Percentiles rank a stretch among this genome's conserved stretches.
Evolutionary conservation across 2,113 vertebrate genomes (phyloP).

Genomic region (Illadopsis cleaveri): DNA sequence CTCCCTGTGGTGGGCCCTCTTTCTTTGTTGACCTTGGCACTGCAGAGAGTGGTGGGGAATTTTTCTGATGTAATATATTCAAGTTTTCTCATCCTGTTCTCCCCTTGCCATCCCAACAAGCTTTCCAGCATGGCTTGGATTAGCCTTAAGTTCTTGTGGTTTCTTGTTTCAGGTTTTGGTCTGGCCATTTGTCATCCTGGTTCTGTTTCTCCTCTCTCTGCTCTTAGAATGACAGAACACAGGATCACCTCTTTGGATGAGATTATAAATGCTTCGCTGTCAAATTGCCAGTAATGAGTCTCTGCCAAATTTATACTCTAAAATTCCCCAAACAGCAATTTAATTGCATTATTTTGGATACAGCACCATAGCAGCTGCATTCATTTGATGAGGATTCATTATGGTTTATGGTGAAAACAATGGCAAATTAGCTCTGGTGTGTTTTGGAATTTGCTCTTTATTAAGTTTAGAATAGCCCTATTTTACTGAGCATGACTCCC

Average conservation of each 20-base stretch:
- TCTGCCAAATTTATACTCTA: conserved; percentile 52
- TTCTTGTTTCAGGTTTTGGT: conserved; percentile 47
- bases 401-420: conserved; percentile 47
- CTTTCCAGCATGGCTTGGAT: conserved; percentile 22
- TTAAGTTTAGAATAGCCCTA: not conserved
- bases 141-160: not conserved
- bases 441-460: conserved; percentile 45
- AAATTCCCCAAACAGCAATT: conserved; percentile 57
- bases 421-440: conserved; percentile 45
- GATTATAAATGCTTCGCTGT: conserved; percentile 16
- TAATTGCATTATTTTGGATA: conserved; percentile 66
- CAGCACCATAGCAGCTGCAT: conserved; percentile 48
- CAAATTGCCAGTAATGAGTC: not conserved
- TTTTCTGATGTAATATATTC: not conserved
- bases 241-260: conserved; percentile 45
- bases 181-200: conserved; percentile 33
- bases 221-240: conserved; percentile 42
- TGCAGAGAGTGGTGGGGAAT: not conserved
- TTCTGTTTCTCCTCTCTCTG: conserved; percentile 49
- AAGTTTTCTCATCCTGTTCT: not conserved
- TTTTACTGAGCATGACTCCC: not conserved
- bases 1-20: not conserved
- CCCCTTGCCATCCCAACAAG: not conserved
- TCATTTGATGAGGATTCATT: conserved; percentile 56
- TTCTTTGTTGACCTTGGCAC: not conserved